These are phyloP conservation scores for Carcina quercana DNA, from an alignment of 2,888 invertebrate species.

Conservation along the genomic window DNA sequence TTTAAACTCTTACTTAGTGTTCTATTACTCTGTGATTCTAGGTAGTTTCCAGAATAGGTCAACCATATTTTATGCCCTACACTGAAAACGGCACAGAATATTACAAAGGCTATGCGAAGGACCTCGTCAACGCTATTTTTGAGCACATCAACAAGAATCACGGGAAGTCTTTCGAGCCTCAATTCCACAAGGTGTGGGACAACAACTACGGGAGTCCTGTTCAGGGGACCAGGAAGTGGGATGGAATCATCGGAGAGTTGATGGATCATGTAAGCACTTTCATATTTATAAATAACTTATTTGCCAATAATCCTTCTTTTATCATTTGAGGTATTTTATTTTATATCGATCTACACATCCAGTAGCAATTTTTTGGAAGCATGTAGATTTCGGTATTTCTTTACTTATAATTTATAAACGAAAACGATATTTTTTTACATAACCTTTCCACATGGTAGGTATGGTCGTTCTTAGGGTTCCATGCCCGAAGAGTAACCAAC, in stretches of 20 bases:
- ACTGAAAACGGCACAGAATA: constrained; percentile 33
- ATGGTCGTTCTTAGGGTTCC: too few relatives aligned
- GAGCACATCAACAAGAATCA: constrained; percentile 32
- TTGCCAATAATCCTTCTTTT: too few relatives aligned
- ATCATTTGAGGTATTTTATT: too few relatives aligned
- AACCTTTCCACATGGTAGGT: too few relatives aligned
- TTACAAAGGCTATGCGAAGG: constrained; percentile 88
- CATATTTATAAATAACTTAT: too few relatives aligned
- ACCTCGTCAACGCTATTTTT: constrained; percentile 85
- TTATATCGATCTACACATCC: too few relatives aligned
- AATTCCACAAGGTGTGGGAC: constrained; percentile 78
- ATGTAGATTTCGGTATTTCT: too few relatives aligned
- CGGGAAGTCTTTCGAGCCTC: constrained; percentile 67
- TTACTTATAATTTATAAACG: too few relatives aligned
- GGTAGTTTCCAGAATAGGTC: constrained; percentile 72
- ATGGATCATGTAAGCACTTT: constrained; percentile 82
- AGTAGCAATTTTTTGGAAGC: too few relatives aligned
- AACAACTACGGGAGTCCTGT: constrained; percentile 79
- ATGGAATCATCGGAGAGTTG: constrained; percentile 82
- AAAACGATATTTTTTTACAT: too few relatives aligned
- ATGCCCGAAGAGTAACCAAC: too few relatives aligned
- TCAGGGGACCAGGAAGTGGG: constrained; percentile 81
- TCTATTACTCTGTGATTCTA: constrained; percentile 24
- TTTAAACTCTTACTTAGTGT: too few relatives aligned
- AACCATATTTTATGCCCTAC: constrained; percentile 40